phyloP scores from a whole-genome alignment of 2,797 vertebrate genomes.

The Limnodromus scolopaceus region DNA sequence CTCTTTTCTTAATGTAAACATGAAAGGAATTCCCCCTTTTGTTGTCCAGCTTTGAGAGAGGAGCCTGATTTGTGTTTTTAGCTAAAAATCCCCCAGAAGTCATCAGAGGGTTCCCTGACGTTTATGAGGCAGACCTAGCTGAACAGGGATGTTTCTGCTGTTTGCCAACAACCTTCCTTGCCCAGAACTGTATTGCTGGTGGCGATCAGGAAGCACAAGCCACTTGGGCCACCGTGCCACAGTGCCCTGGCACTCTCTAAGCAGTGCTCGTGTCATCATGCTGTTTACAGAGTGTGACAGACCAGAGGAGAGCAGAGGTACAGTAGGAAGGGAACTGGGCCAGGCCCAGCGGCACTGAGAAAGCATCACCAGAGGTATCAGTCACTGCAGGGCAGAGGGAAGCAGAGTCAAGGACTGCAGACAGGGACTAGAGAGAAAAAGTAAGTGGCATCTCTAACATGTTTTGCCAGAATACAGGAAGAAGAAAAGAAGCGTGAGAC shows the following conservation, averaged over 20 bases:
- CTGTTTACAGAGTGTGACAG: background rate
- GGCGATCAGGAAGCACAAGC: fast-evolving
- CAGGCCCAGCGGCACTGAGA: background rate
- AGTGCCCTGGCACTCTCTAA: background rate
- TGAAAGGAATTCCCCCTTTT: background rate
- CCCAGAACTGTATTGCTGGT: background rate
- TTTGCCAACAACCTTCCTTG: fast-evolving
- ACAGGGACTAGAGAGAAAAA: background rate
- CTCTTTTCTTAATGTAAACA: background rate
- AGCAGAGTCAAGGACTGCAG: background rate
- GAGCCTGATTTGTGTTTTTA: background rate
- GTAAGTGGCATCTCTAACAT: background rate
- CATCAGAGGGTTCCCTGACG: background rate
- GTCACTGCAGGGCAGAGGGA: background rate
- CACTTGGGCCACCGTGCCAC: background rate
- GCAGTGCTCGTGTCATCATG: background rate
- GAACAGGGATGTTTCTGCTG: background rate
- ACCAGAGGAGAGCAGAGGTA: background rate
- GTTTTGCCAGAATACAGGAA: background rate
- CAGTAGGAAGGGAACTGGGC: background rate
- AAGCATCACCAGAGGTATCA: background rate
- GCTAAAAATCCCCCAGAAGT: background rate
- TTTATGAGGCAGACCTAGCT: background rate
- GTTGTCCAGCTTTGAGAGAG: background rate
- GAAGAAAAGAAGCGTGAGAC: background rate